Evolutionary conservation across 2,797 vertebrate genomes (phyloP).

Genomic region (Artibeus lituratus): DNA sequence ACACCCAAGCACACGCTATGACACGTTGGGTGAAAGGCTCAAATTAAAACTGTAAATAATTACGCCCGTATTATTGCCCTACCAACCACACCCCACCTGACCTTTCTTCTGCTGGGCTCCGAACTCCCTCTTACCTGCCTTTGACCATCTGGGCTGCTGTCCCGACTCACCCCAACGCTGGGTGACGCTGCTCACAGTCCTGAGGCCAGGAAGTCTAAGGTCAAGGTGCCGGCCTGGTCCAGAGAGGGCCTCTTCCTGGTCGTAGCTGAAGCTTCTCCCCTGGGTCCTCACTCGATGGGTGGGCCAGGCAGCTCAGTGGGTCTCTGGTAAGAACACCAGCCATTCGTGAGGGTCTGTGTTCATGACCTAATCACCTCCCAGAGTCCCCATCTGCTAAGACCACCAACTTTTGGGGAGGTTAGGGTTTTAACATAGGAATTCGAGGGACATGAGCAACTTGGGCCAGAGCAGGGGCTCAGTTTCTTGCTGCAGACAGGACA

Average conservation of each 20-base stretch:
- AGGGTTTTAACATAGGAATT: neutral
- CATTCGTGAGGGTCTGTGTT: neutral
- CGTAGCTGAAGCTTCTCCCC: neutral
- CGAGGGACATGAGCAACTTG: rapidly evolving
- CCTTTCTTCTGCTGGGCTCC: too few relatives aligned
- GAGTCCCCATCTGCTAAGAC: too few relatives aligned
- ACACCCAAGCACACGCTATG: too few relatives aligned
- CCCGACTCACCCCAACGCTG: neutral
- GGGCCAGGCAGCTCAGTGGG: neutral
- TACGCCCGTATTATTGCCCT: too few relatives aligned
- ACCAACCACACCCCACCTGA: too few relatives aligned
- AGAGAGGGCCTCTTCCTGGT: neutral
- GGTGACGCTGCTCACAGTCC: too few relatives aligned
- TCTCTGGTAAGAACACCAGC: neutral
- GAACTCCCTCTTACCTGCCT: neutral
- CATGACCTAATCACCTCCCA: neutral
- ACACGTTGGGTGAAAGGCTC: too few relatives aligned
- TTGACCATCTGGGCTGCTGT: too few relatives aligned
- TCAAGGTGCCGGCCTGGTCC: too few relatives aligned
- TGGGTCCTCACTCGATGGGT: neutral
- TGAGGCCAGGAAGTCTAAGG: neutral
- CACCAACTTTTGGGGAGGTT: neutral
- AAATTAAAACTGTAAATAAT: too few relatives aligned
- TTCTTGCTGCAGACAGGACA: neutral
- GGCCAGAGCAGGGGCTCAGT: neutral